Conservation (phyloP, 1,140 invertebrate species). For the Phymastichus coffea region DNA sequence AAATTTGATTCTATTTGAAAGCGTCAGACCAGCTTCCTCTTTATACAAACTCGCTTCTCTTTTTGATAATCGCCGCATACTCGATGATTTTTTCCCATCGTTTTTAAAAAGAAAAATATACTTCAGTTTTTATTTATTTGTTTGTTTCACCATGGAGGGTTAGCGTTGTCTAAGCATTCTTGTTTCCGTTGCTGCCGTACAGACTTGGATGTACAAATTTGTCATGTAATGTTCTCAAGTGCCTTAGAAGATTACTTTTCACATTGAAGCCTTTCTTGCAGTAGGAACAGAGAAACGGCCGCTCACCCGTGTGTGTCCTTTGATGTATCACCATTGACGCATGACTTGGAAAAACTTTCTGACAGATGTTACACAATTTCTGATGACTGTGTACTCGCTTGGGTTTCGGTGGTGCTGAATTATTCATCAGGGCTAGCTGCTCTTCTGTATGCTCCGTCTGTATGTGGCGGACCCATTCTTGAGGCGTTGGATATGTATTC, state of each 20-base stretch:
- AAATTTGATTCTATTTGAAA: constrained; percentile 31
- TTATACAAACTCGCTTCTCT: neutral
- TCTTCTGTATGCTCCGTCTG: constrained; percentile 80
- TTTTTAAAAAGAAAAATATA: constrained; percentile 27
- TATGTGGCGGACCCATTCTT: constrained; percentile 81
- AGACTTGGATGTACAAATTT: constrained; percentile 62
- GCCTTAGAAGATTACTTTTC: constrained; percentile 72
- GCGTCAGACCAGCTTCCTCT: constrained; percentile 15
- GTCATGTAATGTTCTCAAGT: constrained; percentile 71
- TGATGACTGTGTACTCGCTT: constrained; percentile 63
- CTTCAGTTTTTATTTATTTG: neutral
- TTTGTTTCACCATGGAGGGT: constrained; percentile 7
- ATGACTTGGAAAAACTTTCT: constrained; percentile 74
- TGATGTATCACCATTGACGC: constrained; percentile 76
- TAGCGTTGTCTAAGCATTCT: constrained; percentile 34
- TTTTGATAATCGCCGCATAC: neutral
- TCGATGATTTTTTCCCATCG: constrained; percentile 3
- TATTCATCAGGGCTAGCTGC: constrained; percentile 78
- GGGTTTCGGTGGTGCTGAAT: constrained; percentile 64
- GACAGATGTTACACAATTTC: constrained; percentile 70
- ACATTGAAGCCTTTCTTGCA: constrained; percentile 79
- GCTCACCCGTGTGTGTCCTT: constrained; percentile 70
- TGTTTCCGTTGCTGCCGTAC: constrained; percentile 54
- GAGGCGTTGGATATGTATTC: constrained; percentile 77
- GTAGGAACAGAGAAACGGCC: constrained; percentile 70